phyloP scores from a whole-genome alignment of 1,140 invertebrate genomes.

The Pogonognathellus flavescens region DNA sequence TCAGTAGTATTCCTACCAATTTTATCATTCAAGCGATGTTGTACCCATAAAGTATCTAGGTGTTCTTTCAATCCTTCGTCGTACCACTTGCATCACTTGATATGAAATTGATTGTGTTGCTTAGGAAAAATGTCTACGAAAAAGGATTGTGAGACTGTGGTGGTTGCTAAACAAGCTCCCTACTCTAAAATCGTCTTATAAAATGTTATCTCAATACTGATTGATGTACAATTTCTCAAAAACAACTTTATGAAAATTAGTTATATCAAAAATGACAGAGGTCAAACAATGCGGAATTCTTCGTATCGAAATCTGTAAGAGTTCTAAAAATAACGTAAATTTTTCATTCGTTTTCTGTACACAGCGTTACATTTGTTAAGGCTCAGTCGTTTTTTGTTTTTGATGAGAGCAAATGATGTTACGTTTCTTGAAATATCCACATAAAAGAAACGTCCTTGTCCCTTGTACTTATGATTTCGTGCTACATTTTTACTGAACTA shows the following conservation, averaged over 20 bases:
- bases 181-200: background rate
- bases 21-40: slow-evolving; percentile 7
- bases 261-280: background rate
- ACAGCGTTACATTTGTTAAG: too few relatives aligned
- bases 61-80: background rate
- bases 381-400: too few relatives aligned
- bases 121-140: background rate
- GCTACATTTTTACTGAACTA: too few relatives aligned
- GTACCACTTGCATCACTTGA: background rate
- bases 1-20: background rate
- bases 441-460: too few relatives aligned
- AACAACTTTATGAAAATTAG: background rate
- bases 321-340: too few relatives aligned
- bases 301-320: too few relatives aligned
- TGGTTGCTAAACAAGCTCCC: background rate
- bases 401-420: too few relatives aligned
- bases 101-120: background rate
- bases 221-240: slow-evolving; percentile 36
- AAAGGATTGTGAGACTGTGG: background rate
- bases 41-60: slow-evolving; percentile 16
- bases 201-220: slow-evolving; percentile 26
- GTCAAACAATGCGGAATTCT: too few relatives aligned
- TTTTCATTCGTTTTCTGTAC: too few relatives aligned
- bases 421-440: too few relatives aligned
- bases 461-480: too few relatives aligned